A percentile compares a stretch with the other conserved stretches of the same genome.
Evolutionary conservation across 2,113 vertebrate genomes (phyloP).

Genomic region (Malurus alboscapulatus): DNA sequence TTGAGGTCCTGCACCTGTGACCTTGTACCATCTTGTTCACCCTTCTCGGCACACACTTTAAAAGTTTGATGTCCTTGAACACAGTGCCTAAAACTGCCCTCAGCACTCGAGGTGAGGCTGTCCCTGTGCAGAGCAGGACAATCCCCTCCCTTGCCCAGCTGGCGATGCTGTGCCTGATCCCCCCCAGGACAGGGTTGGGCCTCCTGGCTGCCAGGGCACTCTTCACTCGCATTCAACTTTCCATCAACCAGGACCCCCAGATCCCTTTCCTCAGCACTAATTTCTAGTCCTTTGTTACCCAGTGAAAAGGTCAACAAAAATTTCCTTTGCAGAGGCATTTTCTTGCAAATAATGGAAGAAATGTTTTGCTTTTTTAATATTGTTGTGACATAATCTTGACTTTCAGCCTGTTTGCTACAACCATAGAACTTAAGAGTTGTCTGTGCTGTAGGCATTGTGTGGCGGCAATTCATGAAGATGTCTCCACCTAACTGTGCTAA

Average conservation of each 20-base stretch:
- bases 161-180: too few relatives aligned
- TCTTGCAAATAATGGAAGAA: not conserved
- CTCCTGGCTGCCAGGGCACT: not conserved
- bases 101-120: rapidly evolving
- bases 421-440: not conserved
- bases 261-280: not conserved
- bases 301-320: not conserved
- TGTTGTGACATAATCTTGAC: not conserved
- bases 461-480: not conserved
- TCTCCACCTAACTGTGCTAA: not conserved
- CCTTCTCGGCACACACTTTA: not conserved
- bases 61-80: not conserved
- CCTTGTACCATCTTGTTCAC: not conserved
- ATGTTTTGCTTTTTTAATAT: not conserved
- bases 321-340: not conserved
- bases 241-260: rapidly evolving
- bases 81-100: too few relatives aligned
- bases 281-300: not conserved
- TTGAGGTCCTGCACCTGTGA: not conserved
- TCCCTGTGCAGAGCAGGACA: too few relatives aligned
- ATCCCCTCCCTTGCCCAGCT: too few relatives aligned
- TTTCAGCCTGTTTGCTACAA: not conserved
- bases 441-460: not conserved
- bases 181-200: rapidly evolving
- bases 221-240: not conserved